Base-by-base conservation (phyloP, 2,797 vertebrate species). In the Pyrocephalus nanus region DNA sequence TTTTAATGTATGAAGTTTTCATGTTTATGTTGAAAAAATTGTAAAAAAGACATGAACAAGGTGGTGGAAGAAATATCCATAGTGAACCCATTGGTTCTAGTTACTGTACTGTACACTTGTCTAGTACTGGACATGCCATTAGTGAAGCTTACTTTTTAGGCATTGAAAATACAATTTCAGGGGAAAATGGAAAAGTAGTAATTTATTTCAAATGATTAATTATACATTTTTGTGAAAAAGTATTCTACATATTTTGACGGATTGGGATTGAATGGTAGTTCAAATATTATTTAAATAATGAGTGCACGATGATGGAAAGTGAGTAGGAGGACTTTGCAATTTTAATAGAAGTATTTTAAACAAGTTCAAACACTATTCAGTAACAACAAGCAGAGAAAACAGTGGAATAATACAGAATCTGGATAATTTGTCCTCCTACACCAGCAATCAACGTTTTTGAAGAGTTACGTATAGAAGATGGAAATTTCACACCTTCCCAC, bases 341-440 rank as follows among this genome's bases (percentile, higher is more conserved):
- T 94, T 91, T 58, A 80, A 19, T 18, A 9, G 71, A 75, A 89
- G 43, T 71, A 71, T 91, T 94, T 91, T 71, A 79, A 86, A 88
- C 75, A 92, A 88, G 72, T 74, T 90, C 72, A 71, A 87, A 60
- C 64, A 38, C 8, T 66, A 58, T 76, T 93, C n/a, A 62, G 29
- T 85, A 72, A 76, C 62, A 72, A 76, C 5, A 61, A 60, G 19
- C 51, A 43, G 38, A 58, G 27, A 66, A 71, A 91, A 91, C 48
- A 90, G 26, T 67, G 42, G 53, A 61, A 47, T 30, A 57, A 36
- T 4, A 19, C n/a, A 43, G 61, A 48, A 53, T 82, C 45, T 57
- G 75, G 55, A 54, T 91, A 74, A 77, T 71, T 72, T 71, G 26
- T 80, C 76, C 38, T 86, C 75, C 82, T 90, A 67, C 53, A 74